Evolutionary conservation across 2,797 vertebrate genomes (phyloP).

Genomic region (Fringilla coelebs): DNA sequence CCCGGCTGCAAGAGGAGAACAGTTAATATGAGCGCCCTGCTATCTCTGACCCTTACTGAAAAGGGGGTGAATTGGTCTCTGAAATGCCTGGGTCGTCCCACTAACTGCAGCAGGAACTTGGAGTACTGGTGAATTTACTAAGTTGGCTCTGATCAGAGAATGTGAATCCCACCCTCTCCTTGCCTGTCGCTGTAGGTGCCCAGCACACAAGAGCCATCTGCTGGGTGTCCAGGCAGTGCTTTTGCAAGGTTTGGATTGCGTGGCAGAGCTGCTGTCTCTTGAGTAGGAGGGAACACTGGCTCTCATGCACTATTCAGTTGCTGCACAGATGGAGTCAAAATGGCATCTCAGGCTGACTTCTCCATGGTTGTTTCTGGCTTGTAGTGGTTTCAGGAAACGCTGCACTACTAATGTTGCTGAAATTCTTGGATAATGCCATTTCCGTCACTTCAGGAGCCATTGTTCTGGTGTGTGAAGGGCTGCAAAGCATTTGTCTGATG

Average conservation of each 20-base stretch:
- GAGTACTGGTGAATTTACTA: neutral
- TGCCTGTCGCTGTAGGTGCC: neutral
- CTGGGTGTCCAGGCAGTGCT: rapidly evolving
- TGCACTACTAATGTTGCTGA: neutral
- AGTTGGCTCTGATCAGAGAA: neutral
- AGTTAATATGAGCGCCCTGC: neutral
- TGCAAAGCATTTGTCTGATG: constrained; percentile 22
- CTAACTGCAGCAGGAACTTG: neutral
- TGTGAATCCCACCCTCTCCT: neutral
- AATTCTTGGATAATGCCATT: neutral
- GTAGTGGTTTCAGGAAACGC: neutral
- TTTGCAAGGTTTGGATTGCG: neutral
- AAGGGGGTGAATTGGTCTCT: neutral
- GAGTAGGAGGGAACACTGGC: neutral
- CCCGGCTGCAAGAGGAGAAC: neutral
- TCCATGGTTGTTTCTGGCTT: neutral
- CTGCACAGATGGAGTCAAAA: constrained; percentile 14
- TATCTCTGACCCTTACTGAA: neutral
- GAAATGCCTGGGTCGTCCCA: neutral
- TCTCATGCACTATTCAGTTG: rapidly evolving
- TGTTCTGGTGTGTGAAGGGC: constrained; percentile 31
- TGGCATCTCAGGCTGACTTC: neutral
- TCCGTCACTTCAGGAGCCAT: neutral
- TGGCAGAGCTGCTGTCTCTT: neutral
- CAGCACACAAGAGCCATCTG: rapidly evolving